phyloP scores from a whole-genome alignment of 2,113 vertebrate species.

The Psophia crepitans region DNA sequence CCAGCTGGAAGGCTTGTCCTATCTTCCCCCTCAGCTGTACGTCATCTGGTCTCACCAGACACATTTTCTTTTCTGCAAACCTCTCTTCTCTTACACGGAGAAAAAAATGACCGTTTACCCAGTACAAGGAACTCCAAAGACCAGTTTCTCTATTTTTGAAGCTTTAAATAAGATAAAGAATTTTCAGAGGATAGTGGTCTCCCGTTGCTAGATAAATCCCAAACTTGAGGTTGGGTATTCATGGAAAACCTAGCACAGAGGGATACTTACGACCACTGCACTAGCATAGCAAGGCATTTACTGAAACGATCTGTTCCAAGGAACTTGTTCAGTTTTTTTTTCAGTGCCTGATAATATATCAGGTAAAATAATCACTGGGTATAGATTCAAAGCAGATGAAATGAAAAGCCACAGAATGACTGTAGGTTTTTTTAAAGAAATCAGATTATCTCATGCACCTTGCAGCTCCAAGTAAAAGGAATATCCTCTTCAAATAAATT shows the following conservation, averaged over 20 bases:
- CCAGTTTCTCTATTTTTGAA: neutral
- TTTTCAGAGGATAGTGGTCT: neutral
- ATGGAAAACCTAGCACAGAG: neutral
- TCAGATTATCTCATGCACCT: neutral
- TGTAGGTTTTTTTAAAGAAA: neutral
- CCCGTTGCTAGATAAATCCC: neutral
- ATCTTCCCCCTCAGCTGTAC: neutral
- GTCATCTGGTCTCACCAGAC: neutral
- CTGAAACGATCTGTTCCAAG: neutral
- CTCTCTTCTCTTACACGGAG: neutral
- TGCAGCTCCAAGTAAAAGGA: neutral
- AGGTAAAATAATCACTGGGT: neutral
- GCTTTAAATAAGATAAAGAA: neutral
- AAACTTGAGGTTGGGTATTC: neutral
- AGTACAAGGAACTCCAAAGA: neutral
- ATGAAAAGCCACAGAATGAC: neutral
- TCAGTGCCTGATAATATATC: neutral
- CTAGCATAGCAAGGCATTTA: neutral
- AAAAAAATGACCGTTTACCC: neutral
- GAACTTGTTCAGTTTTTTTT: neutral
- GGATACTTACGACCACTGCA: neutral
- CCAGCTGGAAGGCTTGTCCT: conserved; percentile 8
- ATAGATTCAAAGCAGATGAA: neutral
- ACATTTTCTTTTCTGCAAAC: neutral
- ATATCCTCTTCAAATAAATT: neutral